Conservation (phyloP, 2,797 vertebrate species). For the Scarus forsteni region DNA sequence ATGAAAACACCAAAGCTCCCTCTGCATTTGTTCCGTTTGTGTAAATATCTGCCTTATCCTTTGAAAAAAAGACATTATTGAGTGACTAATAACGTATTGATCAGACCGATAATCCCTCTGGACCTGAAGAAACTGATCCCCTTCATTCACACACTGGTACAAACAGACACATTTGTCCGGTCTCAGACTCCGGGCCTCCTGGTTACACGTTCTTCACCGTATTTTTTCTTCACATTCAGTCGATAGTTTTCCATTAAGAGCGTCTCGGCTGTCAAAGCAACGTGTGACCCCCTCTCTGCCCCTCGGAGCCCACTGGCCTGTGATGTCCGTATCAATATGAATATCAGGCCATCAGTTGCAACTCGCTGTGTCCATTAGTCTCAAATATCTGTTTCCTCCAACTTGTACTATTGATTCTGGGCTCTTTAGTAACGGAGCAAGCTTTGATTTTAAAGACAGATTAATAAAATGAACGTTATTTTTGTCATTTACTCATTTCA, state of each 20-base stretch:
- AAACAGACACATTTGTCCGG: conserved; percentile 37
- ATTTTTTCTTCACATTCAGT: conserved; percentile 87
- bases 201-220: conserved; percentile 82
- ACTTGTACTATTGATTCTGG: conserved; percentile 88
- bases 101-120: conserved; percentile 58
- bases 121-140: conserved; percentile 83
- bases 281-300: conserved; percentile 84
- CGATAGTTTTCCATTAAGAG: conserved; percentile 94
- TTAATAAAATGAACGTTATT: conserved; percentile 24
- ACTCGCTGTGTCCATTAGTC: conserved; percentile 91
- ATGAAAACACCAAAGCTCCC: no score
- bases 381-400: conserved; percentile 90
- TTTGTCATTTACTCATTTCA: conserved; percentile 19
- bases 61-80: conserved; percentile 27
- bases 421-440: conserved; percentile 76
- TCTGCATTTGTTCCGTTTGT: no score
- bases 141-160: conserved; percentile 50
- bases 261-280: conserved; percentile 86
- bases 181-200: conserved; percentile 82
- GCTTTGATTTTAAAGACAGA: conserved; percentile 76
- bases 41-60: background rate
- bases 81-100: conserved; percentile 74
- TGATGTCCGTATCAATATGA: conserved; percentile 88
- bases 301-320: conserved; percentile 78
- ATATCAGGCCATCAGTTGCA: conserved; percentile 86